A percentile compares a stretch with the other conserved stretches of the same genome.
Conservation (phyloP, 2,797 vertebrate genomes). For the Chaenodraco wilsoni region DNA sequence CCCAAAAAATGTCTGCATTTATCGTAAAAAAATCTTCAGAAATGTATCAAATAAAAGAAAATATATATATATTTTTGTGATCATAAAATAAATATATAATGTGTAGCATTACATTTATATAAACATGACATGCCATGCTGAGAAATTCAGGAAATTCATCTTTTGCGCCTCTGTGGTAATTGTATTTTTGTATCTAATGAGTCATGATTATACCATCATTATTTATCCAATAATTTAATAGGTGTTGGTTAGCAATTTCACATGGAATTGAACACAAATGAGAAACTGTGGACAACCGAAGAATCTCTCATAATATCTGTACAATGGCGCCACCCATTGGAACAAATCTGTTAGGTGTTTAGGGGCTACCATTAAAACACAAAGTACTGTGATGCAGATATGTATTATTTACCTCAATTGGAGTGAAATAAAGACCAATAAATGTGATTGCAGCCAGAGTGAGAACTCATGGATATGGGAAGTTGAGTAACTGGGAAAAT, state of each 20-base stretch:
- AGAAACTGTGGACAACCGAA: not conserved
- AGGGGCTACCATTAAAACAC: not conserved
- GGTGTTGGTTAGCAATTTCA: not conserved
- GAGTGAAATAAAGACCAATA: not conserved
- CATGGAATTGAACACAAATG: not conserved
- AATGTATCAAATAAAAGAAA: too few species aligned
- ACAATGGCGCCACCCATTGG: constrained; percentile 72
- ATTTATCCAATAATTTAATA: not conserved
- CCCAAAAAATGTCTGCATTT: too few species aligned
- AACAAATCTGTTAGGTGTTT: not conserved
- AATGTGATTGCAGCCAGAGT: not conserved
- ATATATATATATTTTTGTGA: too few species aligned
- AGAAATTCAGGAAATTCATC: not conserved
- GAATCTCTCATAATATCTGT: constrained; percentile 9
- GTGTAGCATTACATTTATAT: not conserved
- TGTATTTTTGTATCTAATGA: not conserved
- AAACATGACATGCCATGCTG: not conserved
- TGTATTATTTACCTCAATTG: not conserved
- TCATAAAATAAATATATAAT: not conserved
- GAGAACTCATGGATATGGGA: not conserved
- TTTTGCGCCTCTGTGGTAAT: not conserved
- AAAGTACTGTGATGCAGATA: not conserved
- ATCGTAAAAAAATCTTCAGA: not conserved
- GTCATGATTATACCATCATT: not conserved
- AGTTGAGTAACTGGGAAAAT: not conserved